Evolutionary conservation across 2,113 vertebrate genomes (phyloP), one percentile per base, ranked within the genome.

Genomic region (Microcebus jonahi): DNA sequence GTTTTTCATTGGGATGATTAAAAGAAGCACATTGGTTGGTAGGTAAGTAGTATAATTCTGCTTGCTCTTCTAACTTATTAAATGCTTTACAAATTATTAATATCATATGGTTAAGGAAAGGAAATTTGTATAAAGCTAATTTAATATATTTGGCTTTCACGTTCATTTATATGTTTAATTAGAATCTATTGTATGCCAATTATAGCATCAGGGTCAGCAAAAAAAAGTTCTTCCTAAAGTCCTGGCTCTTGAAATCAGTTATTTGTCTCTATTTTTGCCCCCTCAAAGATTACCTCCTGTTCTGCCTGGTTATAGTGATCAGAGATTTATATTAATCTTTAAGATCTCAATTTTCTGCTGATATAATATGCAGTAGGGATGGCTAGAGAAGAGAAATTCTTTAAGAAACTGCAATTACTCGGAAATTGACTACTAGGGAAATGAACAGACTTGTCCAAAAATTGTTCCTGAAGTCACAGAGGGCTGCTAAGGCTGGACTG

Each of bases 51-150:
- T 71, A 8, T 75, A 55, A 81, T 84, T 85, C 59, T 29, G 39
- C 27, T 77, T 88, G 18, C 29, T 94, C 48, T 81, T 95, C 65
- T 94, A 21, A 42, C 75, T 88, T 96, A 59, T 34, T 86, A 93
- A 91, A 36, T 89, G 80, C 29, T 59, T 96, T 88, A 68, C 11
- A 85, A 39, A 90, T 90, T 88, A 39, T 55, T 50, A 55, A 39
- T 87, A 55, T 67, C 70, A 53, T 31, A 17, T 29, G 31, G 53
- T 59, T 87, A 75, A 89, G 27, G 45, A 55, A 81, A 55, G 39
- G 21, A 81, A 85, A 86, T 91, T 67, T 92, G n/a, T 68, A 36
- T 61, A 57, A 94, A 53, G 59, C 50, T 63, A 85, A 93, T 68
- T 86, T 89, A 87, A 94, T 81, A 36, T 76, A 76, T 63, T 68